A percentile compares a stretch with the other conserved stretches of the same genome.
phyloP scores from a whole-genome alignment of 2,888 invertebrate genomes.

The Homarus gammarus region DNA sequence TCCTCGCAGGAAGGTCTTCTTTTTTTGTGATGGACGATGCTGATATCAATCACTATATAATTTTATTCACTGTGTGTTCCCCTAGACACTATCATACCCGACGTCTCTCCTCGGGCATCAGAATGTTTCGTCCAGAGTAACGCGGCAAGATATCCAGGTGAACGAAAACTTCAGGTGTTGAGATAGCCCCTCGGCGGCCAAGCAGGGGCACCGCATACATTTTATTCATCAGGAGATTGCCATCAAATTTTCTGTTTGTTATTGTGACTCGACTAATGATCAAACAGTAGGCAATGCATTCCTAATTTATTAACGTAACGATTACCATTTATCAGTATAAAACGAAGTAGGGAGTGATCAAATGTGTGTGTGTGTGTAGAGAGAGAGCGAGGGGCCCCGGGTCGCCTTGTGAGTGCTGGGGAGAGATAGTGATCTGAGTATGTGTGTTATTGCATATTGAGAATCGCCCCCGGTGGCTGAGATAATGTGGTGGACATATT shows the following conservation, averaged over 20 bases:
- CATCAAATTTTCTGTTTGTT: constrained; percentile 2
- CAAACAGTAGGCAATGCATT: constrained; percentile 51
- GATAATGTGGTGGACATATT: constrained; percentile 4
- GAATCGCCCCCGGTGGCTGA: constrained; percentile 6
- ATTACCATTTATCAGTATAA: constrained; percentile 26
- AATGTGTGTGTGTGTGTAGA: constrained; percentile 10
- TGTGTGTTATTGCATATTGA: constrained; percentile 26
- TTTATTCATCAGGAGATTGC: constrained; percentile 15
- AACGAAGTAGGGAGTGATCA: background rate
- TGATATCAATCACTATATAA: background rate
- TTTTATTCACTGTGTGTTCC: background rate
- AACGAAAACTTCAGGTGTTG: background rate
- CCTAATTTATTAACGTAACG: constrained; percentile 45
- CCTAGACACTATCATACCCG: background rate
- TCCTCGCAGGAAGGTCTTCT: background rate
- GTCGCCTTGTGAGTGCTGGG: no score
- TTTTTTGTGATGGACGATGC: background rate
- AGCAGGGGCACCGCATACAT: background rate
- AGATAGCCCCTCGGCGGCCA: background rate
- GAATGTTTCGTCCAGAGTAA: background rate
- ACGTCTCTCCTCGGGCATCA: background rate
- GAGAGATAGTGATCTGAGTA: background rate
- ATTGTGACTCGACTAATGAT: constrained; percentile 33
- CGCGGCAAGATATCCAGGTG: no score
- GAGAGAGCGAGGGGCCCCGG: background rate